Base-by-base conservation (phyloP, 2,113 vertebrate species). In the Elephas maximus region DNA sequence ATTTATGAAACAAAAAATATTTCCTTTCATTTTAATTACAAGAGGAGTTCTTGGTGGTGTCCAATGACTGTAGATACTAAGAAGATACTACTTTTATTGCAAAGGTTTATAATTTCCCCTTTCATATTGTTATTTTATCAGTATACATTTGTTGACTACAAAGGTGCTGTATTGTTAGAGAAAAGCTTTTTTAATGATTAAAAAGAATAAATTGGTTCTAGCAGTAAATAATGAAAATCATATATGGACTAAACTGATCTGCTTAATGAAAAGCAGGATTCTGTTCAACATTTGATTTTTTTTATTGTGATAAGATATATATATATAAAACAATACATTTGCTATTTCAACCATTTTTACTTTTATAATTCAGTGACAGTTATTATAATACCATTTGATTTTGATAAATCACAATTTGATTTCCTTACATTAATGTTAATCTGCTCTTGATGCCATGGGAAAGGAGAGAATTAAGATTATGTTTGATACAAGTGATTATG, bases 121-220 rank as follows among this genome's bases (percentile, higher is more conserved):
- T 94, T 85, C 78, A 12, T 8, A 26, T 76, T 93, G 10, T 89
- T 92, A 77, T 90, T 74, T 41, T 90, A 79, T 73, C 80, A 83
- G 71, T 41, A 79, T 57, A 67, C 0, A 41, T 60, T 60, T 60
- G 51, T 57, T 85, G 8, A 88, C 73, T 85, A 21, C 8, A 81
- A 51, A 74, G 79, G 10, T 91, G 17, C 63, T 81, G 1, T 69
- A 21, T 88, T 44, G 15, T 94, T 84, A 65, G 44, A 88, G 33
- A 78, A 84, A 97, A 89, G n/a, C 28, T 62, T 9, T 82, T 96
- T 96, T 88, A 77, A 87, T 76, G 21, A 74, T 48, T 73, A 96
- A 37, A 90, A 93, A 81, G 33, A 76, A 74, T 78, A 94, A 84
- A 93, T 45, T 80, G 10, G 0, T 94, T 77, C 18, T 82, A 78